Percentiles rank a stretch among this genome's conserved stretches.
Evolutionary conservation across 2,113 vertebrate genomes (phyloP).

Genomic region (Mionectes macconnelli): DNA sequence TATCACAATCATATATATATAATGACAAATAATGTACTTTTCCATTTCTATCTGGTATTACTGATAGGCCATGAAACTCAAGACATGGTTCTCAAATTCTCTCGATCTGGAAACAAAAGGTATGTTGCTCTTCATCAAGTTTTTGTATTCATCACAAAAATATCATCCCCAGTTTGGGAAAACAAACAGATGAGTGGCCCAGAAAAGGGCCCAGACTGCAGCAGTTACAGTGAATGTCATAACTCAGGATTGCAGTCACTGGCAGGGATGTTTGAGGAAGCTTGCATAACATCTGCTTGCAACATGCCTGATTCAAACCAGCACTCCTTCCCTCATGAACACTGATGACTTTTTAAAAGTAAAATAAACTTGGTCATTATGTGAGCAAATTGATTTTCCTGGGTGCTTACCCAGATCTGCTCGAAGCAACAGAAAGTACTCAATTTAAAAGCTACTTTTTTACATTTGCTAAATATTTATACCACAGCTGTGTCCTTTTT

Average conservation of each 20-base stretch:
- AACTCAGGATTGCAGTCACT: slow-evolving; percentile 32
- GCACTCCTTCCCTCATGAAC: background rate
- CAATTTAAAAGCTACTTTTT: background rate
- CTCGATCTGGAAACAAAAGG: background rate
- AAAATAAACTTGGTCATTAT: background rate
- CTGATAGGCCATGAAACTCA: background rate
- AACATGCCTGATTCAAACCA: slow-evolving; percentile 62
- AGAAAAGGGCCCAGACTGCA: slow-evolving; percentile 27
- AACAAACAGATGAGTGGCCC: background rate
- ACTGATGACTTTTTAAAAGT: background rate
- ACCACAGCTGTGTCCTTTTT: background rate
- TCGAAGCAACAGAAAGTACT: background rate
- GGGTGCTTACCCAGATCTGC: background rate
- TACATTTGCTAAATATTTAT: background rate
- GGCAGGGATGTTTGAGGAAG: slow-evolving; percentile 12
- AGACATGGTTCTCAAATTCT: background rate
- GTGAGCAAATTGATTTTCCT: background rate
- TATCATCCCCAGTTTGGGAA: background rate
- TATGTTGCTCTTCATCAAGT: background rate
- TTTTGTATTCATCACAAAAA: background rate
- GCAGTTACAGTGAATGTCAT: slow-evolving; percentile 22
- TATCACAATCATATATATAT: background rate
- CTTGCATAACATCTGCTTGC: slow-evolving; percentile 67
- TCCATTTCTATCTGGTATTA: background rate
- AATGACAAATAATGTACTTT: background rate